Evolutionary conservation across 2,888 invertebrate genomes (phyloP).

Genomic region (Dorcus parallelipipedus): DNA sequence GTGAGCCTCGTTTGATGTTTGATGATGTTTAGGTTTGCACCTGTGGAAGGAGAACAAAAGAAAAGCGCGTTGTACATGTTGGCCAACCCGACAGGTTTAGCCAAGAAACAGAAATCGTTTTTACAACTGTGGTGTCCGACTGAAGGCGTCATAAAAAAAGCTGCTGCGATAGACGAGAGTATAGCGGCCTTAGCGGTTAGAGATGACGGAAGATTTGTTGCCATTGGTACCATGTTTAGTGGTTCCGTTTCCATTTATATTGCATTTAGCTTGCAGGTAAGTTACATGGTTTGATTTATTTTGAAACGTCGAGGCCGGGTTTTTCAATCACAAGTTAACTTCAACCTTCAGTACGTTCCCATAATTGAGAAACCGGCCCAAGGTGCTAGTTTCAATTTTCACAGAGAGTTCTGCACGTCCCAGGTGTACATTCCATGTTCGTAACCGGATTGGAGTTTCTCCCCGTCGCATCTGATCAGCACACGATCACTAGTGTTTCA

Average conservation of each 20-base stretch:
- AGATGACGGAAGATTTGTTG: slow-evolving; percentile 89
- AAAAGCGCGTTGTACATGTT: slow-evolving; percentile 71
- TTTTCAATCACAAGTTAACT: no score
- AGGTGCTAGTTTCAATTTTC: slow-evolving; percentile 26
- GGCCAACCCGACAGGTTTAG: slow-evolving; percentile 73
- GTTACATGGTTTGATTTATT: slow-evolving; percentile 7
- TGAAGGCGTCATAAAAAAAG: slow-evolving; percentile 57
- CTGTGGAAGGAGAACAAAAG: slow-evolving; percentile 65
- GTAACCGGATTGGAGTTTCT: slow-evolving; percentile 95
- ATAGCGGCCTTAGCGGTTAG: slow-evolving; percentile 82
- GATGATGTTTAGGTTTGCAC: slow-evolving; percentile 57
- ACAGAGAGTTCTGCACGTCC: slow-evolving; percentile 78
- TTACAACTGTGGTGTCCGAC: slow-evolving; percentile 76
- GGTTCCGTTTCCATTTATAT: slow-evolving; percentile 89
- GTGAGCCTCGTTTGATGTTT: background rate
- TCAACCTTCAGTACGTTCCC: no score
- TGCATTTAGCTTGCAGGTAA: slow-evolving; percentile 85
- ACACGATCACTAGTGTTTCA: slow-evolving; percentile 67
- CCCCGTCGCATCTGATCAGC: slow-evolving; percentile 68
- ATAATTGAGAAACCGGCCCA: background rate
- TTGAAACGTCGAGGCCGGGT: background rate
- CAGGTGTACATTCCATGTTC: slow-evolving; percentile 91
- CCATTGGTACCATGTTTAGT: slow-evolving; percentile 89
- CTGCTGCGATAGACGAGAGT: slow-evolving; percentile 66
- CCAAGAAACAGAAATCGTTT: slow-evolving; percentile 69